Base-by-base conservation (phyloP, 2,888 invertebrate species). In the Nephrocerus scutellatus region DNA sequence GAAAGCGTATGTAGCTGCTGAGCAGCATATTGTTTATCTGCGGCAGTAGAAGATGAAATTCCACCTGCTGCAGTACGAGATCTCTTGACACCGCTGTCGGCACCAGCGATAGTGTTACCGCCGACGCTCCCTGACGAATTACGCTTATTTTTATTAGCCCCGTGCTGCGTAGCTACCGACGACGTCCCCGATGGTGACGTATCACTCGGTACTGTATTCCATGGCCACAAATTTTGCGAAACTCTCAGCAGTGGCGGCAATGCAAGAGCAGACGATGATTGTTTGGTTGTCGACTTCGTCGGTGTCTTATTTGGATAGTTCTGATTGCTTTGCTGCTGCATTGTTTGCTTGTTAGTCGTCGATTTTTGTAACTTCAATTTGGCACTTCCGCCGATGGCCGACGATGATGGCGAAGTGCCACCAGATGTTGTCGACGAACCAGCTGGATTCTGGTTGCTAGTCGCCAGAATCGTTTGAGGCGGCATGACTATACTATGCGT, bases 401-500 rank as follows among this genome's bases (percentile, higher is more conserved):
- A 13, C 5, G 5, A 6, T 41, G 42, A 25, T 37, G 34, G n/a
- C n/a, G n/a, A n/a, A n/a, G n/a, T n/a, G n/a, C n/a, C 35, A 33
- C 39, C 32, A 26, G 39, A 31, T 23, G 51, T 45, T 55, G 62
- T 33, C 31, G 46, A 35, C 41, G 49, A 28, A 52, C 57, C 31
- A 12, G 40, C 31, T 14, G 47, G 30, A 30, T 59, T 61, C 32
- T 68, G 39, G 14, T 43, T 48, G 39, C 43, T 46, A 12, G 50
- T 44, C 39, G 50, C 50, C 41, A 57, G 56, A 49, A 60, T 58
- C 41, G 60, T 59, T 54, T 77, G 61, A 35, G 62, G 63, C 43
- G 65, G 58, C 63, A 64, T 64, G 42, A 51, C 58, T 40, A 44
- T 46, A 30, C 50, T 52, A 18, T 41, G 49, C 30, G n/a, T n/a